Conservation (phyloP, 1,140 invertebrate species). For the Protaetia brevitarsis region DNA sequence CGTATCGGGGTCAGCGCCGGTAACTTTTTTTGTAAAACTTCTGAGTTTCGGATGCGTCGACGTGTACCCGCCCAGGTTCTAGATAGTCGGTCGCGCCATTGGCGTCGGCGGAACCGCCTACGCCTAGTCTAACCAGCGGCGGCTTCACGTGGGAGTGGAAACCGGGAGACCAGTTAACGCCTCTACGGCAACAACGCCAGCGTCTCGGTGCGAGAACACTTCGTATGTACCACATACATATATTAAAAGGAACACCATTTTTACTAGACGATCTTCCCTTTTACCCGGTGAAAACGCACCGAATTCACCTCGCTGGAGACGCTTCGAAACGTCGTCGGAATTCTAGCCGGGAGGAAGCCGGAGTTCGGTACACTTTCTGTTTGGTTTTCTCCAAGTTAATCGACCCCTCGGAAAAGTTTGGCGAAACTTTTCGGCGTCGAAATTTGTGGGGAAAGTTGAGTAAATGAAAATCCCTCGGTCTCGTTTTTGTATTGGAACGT, state of each 20-base stretch:
- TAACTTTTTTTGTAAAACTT: slow-evolving; percentile 8
- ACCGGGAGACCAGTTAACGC: slow-evolving; percentile 37
- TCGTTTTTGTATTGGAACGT: not conserved
- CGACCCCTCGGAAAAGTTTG: slow-evolving; percentile 47
- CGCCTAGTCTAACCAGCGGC: slow-evolving; percentile 35
- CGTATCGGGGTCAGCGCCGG: not conserved
- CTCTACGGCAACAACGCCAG: slow-evolving; percentile 27
- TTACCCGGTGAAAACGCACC: slow-evolving; percentile 6
- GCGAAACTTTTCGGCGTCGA: slow-evolving; percentile 47
- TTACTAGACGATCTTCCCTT: too few relatives aligned
- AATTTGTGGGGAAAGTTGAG: slow-evolving; percentile 48
- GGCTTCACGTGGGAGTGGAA: slow-evolving; percentile 39
- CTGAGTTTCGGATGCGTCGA: slow-evolving; percentile 36
- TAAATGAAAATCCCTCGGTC: slow-evolving; percentile 35
- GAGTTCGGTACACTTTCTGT: slow-evolving; percentile 45
- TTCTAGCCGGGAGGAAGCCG: not conserved
- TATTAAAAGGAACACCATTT: not conserved
- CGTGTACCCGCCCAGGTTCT: slow-evolving; percentile 40
- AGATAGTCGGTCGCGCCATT: slow-evolving; percentile 39
- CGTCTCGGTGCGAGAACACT: not conserved
- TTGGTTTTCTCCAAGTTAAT: slow-evolving; percentile 46
- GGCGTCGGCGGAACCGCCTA: slow-evolving; percentile 45
- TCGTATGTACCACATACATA: not conserved
- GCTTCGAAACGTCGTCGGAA: slow-evolving; percentile 15
- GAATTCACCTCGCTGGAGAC: slow-evolving; percentile 17